phyloP scores from a whole-genome alignment of 2,113 vertebrate species.

The Eudyptes chrysolophus region DNA sequence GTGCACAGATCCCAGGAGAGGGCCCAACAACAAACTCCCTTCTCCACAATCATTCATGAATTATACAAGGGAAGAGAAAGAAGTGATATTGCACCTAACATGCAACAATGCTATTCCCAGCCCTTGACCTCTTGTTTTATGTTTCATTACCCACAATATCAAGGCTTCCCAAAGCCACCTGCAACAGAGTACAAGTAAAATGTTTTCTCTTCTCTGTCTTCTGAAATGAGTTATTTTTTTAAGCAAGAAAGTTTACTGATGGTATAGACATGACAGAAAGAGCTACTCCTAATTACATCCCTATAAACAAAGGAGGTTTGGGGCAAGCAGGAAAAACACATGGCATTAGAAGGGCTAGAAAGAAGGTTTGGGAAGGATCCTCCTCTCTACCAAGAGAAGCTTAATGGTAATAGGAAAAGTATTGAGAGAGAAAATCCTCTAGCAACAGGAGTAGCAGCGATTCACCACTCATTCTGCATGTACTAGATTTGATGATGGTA shows the following conservation, averaged over 20 bases:
- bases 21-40: neutral
- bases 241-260: neutral
- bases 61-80: neutral
- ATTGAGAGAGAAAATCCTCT: neutral
- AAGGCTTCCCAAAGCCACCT: neutral
- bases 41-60: neutral
- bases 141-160: neutral
- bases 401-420: neutral
- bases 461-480: neutral
- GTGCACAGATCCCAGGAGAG: neutral
- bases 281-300: neutral
- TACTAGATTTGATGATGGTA: neutral
- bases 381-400: neutral
- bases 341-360: neutral
- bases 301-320: neutral
- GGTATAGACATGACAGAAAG: neutral
- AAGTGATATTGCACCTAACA: neutral
- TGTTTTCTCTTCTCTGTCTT: neutral
- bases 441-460: neutral
- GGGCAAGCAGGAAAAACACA: neutral
- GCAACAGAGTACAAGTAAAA: neutral
- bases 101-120: neutral
- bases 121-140: neutral
- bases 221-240: neutral
- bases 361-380: neutral